Evolutionary conservation across 1,140 invertebrate species (phyloP), one percentile per base, ranked within the genome.

Genomic region (Ylistrum balloti): DNA sequence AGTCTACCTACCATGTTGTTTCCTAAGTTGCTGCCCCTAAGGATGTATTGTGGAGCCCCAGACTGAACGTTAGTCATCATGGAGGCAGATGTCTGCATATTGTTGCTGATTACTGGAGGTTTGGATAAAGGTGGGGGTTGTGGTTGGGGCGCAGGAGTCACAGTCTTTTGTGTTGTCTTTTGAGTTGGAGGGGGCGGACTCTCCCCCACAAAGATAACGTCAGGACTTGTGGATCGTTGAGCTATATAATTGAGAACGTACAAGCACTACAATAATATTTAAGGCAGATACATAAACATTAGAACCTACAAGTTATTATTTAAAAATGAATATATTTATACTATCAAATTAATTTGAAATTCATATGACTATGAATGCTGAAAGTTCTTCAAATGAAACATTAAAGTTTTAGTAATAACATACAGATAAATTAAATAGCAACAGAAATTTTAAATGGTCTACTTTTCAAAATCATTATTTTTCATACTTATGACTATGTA

Each of bases 161-260:
- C 38, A 20, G 88, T 28, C 32, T 85, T 90, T 33, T 89, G 88
- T 35, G 86, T 87, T 17, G 89, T 90, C n/a, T 86, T 33, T 11
- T 89, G 34, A 33, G 88, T 89, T 35, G 89, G 88, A 85, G 90
- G 41, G 48, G 93, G 86, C 45, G 92, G 91, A 48, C 89, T 91
- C 90, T 95, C 93, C 85, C 94, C 94, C 88, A 93, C 86, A 90
- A 95, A 93, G 45, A 94, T 93, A 13, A 95, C 87, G 90, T 94
- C 94, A 32, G 93, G 92, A 88, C 90, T 91, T 32, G 89, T 88
- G 17, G 90, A 87, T 34, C 90, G 85, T 33, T 86, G 87, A 5
- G 88, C 88, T 41, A 17, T 74, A 28, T 17, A 74, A 74, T n/a
- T n/a, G 28, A n/a, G n/a, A n/a, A 74, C 35, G 13, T 38, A 38